A percentile compares a stretch with the other conserved stretches of the same genome.
phyloP scores from a whole-genome alignment of 2,888 invertebrate genomes.

The Standfussiana lucernea region DNA sequence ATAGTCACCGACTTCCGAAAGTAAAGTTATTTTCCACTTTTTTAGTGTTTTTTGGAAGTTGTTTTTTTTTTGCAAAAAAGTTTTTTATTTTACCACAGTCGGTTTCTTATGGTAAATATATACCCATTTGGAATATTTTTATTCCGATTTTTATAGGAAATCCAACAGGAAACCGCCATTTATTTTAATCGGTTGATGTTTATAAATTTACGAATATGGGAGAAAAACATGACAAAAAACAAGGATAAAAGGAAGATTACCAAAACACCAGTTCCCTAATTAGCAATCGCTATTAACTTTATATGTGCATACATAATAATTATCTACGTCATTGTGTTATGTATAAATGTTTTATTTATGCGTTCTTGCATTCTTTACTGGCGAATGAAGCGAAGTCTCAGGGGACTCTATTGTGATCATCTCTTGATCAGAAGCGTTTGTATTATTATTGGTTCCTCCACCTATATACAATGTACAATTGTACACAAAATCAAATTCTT shows the following conservation, averaged over 20 bases:
- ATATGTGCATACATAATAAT: constrained; percentile 1
- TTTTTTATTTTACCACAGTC: not conserved
- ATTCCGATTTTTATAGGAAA: not conserved
- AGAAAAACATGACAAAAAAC: not conserved
- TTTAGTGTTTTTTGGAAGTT: too few relatives aligned
- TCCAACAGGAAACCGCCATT: not conserved
- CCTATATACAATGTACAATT: not conserved
- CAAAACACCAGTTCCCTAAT: not conserved
- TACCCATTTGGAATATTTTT: not conserved
- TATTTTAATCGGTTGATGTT: constrained; percentile 2
- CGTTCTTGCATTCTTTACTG: not conserved
- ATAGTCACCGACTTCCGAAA: too few relatives aligned
- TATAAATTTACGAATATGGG: not conserved
- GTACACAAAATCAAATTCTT: too few relatives aligned
- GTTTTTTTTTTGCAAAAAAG: too few relatives aligned
- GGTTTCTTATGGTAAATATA: not conserved
- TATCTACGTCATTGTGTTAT: not conserved
- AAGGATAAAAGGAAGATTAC: not conserved
- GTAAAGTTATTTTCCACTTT: too few relatives aligned
- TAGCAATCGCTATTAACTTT: not conserved
- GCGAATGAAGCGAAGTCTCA: not conserved
- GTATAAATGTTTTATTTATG: not conserved
- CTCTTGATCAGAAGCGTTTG: not conserved
- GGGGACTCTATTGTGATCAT: not conserved
- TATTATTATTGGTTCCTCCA: not conserved